These are phyloP conservation scores for Fopius arisanus DNA, from an alignment of 1,140 invertebrate genomes.

Conservation along the genomic window DNA sequence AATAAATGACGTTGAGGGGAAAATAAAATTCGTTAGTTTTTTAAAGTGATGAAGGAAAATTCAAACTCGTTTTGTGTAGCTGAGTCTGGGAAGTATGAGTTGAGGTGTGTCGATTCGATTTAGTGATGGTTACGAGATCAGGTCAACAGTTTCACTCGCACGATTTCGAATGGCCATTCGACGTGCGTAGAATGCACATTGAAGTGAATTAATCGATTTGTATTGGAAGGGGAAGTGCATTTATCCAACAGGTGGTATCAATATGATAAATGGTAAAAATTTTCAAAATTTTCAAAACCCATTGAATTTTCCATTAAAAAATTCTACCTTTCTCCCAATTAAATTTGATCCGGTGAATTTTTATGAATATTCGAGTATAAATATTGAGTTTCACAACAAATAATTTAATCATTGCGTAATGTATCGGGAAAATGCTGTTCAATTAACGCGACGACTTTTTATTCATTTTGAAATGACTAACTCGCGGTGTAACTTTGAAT, in stretches of 20 bases:
- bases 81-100: not conserved
- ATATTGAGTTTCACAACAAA: not conserved
- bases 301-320: not conserved
- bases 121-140: constrained; percentile 5
- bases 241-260: not conserved
- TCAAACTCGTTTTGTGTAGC: too few relatives aligned
- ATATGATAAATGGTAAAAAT: too few relatives aligned
- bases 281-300: too few relatives aligned
- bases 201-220: constrained; percentile 2
- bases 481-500: too few relatives aligned
- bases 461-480: too few relatives aligned
- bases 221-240: not conserved
- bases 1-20: not conserved
- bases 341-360: not conserved
- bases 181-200: constrained; percentile 12
- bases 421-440: not conserved
- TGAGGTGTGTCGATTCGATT: constrained; percentile 2
- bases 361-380: not conserved
- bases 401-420: not conserved
- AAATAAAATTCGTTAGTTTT: not conserved
- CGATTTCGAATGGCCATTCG: not conserved
- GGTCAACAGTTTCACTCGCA: constrained; percentile 10
- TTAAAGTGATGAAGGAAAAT: not conserved
- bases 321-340: not conserved
- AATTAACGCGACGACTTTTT: too few relatives aligned